Conservation (phyloP, 2,113 vertebrate genomes). For the Numenius arquata region DNA sequence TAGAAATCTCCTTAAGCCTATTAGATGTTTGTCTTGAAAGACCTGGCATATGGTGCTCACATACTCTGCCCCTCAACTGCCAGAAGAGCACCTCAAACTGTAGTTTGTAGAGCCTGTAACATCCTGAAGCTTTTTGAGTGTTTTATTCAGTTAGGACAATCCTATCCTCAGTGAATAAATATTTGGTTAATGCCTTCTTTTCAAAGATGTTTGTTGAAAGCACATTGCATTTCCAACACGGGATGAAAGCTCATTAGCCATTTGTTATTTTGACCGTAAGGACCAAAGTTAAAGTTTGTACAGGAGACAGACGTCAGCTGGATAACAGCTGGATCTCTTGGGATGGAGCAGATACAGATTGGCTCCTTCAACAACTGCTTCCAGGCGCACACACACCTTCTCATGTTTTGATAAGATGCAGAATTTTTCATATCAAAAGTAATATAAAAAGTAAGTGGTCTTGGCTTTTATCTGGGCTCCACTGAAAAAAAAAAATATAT, state of each 20-base stretch:
- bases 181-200: not conserved
- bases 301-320: not conserved
- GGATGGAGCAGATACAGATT: not conserved
- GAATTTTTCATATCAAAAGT: not conserved
- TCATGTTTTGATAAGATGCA: not conserved
- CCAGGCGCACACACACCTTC: accelerated
- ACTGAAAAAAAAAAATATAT: not conserved
- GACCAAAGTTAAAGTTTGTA: not conserved
- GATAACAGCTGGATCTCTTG: not conserved
- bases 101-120: not conserved
- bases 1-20: not conserved
- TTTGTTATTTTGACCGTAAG: not conserved
- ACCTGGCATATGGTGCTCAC: not conserved
- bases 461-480: not conserved
- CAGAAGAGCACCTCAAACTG: not conserved
- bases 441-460: not conserved
- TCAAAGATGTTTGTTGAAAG: not conserved
- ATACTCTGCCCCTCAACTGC: not conserved
- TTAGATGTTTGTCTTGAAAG: not conserved
- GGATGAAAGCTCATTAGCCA: not conserved
- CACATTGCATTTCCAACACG: not conserved
- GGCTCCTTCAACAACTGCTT: not conserved
- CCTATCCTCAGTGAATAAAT: not conserved
- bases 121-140: not conserved
- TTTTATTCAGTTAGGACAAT: not conserved